Percentiles rank a stretch among this genome's conserved stretches.
phyloP scores from a whole-genome alignment of 2,888 invertebrate genomes.

The Globia sparganii region DNA sequence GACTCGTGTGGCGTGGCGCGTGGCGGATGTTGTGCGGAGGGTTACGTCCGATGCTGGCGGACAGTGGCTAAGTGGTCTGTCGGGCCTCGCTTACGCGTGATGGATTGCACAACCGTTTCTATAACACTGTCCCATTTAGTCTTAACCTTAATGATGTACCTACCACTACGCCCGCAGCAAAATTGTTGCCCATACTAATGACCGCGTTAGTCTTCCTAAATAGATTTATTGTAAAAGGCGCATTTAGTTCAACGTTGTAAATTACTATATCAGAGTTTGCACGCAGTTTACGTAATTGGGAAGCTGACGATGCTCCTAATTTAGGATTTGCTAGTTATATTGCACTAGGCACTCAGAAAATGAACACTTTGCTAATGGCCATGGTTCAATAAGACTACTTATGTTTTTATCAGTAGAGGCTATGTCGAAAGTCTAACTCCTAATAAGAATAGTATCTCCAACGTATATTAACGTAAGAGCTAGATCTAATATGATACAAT shows the following conservation, averaged over 20 bases:
- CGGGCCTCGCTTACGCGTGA: conserved; percentile 83
- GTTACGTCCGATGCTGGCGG: conserved; percentile 77
- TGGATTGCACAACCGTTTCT: conserved; percentile 81
- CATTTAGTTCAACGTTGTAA: conserved; percentile 44
- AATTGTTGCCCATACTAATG: conserved; percentile 74
- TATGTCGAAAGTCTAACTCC: conserved; percentile 5
- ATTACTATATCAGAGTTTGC: conserved; percentile 42
- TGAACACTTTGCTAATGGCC: conserved; percentile 15
- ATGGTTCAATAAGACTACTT: conserved; percentile 28
- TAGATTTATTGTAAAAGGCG: conserved; percentile 63
- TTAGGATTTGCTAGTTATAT: conserved; percentile 14
- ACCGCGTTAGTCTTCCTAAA: conserved; percentile 67
- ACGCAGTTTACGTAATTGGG: conserved; percentile 39
- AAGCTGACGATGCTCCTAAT: conserved; percentile 13
- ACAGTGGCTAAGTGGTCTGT: conserved; percentile 87
- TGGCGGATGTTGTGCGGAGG: conserved; percentile 76
- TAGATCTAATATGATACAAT: conserved; percentile 65
- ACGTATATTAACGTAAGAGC: conserved; percentile 35
- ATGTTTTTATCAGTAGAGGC: conserved; percentile 29
- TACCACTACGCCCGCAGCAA: conserved; percentile 65
- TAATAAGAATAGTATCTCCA: conserved; percentile 44
- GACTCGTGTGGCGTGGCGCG: conserved; percentile 57
- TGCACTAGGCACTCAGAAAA: conserved; percentile 5
- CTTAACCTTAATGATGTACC: conserved; percentile 77
- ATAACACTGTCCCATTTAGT: conserved; percentile 77